A percentile compares a stretch with the other conserved stretches of the same genome.
Conservation (phyloP, 2,888 invertebrate genomes). For the Acronicta leporina region DNA sequence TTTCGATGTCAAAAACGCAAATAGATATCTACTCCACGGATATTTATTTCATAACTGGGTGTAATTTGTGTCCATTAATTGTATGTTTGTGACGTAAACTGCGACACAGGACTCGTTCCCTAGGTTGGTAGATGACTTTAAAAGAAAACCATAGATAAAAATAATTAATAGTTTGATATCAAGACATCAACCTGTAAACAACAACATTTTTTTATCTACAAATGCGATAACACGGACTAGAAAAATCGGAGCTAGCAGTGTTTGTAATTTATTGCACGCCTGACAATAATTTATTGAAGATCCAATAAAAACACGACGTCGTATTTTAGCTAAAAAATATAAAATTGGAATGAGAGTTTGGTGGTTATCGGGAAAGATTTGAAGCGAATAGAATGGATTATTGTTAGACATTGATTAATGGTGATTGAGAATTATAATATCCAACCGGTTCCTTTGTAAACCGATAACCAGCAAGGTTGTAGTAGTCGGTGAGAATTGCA, state of each 20-base stretch:
- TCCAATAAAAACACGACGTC: conserved; percentile 22
- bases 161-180: neutral
- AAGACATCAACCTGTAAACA: conserved; percentile 1
- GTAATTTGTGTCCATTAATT: too few relatives aligned
- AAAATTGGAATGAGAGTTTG: conserved; percentile 21
- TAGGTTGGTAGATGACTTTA: too few relatives aligned
- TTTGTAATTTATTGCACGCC: conserved; percentile 27
- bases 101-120: too few relatives aligned
- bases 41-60: too few relatives aligned
- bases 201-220: conserved; percentile 19
- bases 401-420: conserved; percentile 54
- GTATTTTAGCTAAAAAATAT: conserved; percentile 20
- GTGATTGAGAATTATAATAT: conserved; percentile 55
- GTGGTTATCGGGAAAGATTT: conserved; percentile 34
- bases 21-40: too few relatives aligned
- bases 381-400: conserved; percentile 48
- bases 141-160: too few relatives aligned
- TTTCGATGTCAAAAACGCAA: too few relatives aligned
- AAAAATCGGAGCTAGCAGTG: conserved; percentile 12
- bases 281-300: conserved; percentile 20
- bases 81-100: too few relatives aligned
- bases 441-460: conserved; percentile 43
- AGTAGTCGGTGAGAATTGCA: neutral
- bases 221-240: conserved; percentile 18
- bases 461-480: conserved; percentile 15